phyloP scores from a whole-genome alignment of 2,797 vertebrate genomes.

The Oreochromis mossambicus region DNA sequence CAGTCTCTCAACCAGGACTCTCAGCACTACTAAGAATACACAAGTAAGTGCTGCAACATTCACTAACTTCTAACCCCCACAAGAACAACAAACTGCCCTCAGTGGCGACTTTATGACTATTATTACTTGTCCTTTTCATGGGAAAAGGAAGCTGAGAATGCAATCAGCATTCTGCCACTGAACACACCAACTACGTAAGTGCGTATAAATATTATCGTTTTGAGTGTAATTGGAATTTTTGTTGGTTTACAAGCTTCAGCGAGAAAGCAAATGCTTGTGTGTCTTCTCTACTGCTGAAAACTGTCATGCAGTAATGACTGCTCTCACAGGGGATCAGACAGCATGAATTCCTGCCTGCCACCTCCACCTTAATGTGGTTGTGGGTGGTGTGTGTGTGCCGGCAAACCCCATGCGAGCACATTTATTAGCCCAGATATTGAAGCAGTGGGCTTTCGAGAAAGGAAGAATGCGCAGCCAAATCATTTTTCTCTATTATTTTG shows the following conservation, averaged over 20 bases:
- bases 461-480: neutral
- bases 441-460: conserved; percentile 24
- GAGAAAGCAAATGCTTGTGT: neutral
- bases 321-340: conserved; percentile 24
- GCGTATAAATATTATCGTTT: conserved; percentile 7
- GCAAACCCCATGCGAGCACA: conserved; percentile 5
- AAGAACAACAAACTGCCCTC: conserved; percentile 10
- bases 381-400: neutral
- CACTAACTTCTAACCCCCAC: neutral
- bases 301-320: conserved; percentile 13
- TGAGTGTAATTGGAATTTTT: neutral
- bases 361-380: conserved; percentile 22
- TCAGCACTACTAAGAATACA: neutral
- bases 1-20: neutral
- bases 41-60: neutral
- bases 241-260: conserved; percentile 1
- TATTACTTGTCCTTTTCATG: conserved; percentile 48
- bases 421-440: conserved; percentile 47
- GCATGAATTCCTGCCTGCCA: conserved; percentile 9
- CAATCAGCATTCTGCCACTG: conserved; percentile 60
- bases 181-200: conserved; percentile 32
- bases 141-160: conserved; percentile 48
- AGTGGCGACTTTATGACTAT: conserved; percentile 24
- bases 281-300: neutral
- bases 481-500: conserved; percentile 42